Conservation (phyloP, 1,140 invertebrate species). For the Diachasma alloeum region DNA sequence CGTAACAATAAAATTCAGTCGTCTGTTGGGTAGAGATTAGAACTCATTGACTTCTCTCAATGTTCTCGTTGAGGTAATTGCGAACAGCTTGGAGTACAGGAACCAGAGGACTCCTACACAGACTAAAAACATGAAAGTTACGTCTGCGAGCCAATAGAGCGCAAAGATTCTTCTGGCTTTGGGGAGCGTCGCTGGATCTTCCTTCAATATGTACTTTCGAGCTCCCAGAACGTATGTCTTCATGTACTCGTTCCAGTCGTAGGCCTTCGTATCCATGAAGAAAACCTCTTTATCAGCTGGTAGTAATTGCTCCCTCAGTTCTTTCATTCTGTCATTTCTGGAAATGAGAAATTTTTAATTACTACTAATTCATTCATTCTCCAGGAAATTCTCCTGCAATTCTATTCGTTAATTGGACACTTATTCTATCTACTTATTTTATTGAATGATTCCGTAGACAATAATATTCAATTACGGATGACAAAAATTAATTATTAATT, state of each 20-base stretch:
- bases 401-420: not conserved
- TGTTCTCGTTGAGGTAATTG: not conserved
- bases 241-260: conserved; percentile 77
- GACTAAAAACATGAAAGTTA: conserved; percentile 43
- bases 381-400: not conserved
- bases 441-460: too few species aligned
- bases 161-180: conserved; percentile 68
- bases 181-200: conserved; percentile 79
- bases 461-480: too few species aligned
- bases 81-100: conserved; percentile 40
- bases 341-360: conserved; percentile 18
- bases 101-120: conserved; percentile 42
- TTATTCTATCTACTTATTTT: too few species aligned
- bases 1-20: not conserved
- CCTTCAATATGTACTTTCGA: conserved; percentile 78
- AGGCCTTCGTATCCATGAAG: conserved; percentile 66
- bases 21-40: not conserved
- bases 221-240: conserved; percentile 77
- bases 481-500: too few species aligned
- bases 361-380: not conserved
- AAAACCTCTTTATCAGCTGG: conserved; percentile 69
- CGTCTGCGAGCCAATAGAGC: conserved; percentile 50
- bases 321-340: conserved; percentile 73
- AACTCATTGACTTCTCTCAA: not conserved
- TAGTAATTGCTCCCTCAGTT: conserved; percentile 70